Percentiles rank a stretch among this genome's conserved stretches.
These are phyloP conservation scores for Pollenia labialis DNA, from an alignment of 2,888 invertebrate species.

Conservation along the genomic window DNA sequence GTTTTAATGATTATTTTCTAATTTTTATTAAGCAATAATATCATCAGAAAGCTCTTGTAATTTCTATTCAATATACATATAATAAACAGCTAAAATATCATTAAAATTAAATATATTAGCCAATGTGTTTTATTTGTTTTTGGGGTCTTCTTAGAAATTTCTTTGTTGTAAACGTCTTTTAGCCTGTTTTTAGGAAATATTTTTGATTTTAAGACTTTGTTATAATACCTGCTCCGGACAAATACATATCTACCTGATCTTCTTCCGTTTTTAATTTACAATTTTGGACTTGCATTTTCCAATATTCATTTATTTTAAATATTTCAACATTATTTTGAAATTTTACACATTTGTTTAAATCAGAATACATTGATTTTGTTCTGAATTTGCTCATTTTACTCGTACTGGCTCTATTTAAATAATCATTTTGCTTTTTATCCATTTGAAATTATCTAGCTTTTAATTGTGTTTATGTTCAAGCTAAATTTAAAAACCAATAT, in stretches of 20 bases:
- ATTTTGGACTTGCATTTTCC: conserved; percentile 69
- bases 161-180: conserved; percentile 46
- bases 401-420: neutral
- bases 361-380: neutral
- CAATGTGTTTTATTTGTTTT: conserved; percentile 1
- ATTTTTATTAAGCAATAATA: conserved; percentile 54
- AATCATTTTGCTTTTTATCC: conserved; percentile 27
- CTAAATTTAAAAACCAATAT: no score
- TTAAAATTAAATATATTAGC: conserved; percentile 19
- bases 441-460: conserved; percentile 13
- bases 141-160: conserved; percentile 22
- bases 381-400: conserved; percentile 10
- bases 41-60: conserved; percentile 45
- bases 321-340: conserved; percentile 68
- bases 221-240: no score
- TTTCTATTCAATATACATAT: conserved; percentile 61
- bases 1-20: neutral
- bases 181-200: conserved; percentile 5
- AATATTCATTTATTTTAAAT: conserved; percentile 68
- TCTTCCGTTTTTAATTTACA: conserved; percentile 70
- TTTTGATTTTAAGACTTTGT: no score
- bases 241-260: conserved; percentile 64
- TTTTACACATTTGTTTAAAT: conserved; percentile 27
- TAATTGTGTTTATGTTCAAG: neutral
- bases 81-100: conserved; percentile 65